These are phyloP conservation scores for Chymomyza fuscimana DNA, from an alignment of 2,888 invertebrate species.

Conservation along the genomic window DNA sequence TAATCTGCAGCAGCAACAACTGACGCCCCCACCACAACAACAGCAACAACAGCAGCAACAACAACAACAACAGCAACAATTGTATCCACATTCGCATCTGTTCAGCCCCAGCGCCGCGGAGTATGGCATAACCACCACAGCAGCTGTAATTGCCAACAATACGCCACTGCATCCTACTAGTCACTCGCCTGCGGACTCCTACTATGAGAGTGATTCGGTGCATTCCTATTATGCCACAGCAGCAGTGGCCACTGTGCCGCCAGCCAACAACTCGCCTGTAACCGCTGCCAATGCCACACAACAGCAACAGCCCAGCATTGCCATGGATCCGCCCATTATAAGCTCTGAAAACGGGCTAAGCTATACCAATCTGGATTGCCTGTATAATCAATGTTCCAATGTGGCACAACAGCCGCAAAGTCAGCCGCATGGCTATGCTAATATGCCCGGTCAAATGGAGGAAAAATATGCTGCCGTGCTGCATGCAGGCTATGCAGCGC, in stretches of 20 bases:
- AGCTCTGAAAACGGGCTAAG: conserved; percentile 92
- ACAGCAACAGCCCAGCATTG: conserved; percentile 50
- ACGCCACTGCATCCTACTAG: conserved; percentile 77
- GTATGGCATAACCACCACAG: conserved; percentile 77
- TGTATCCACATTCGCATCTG: conserved; percentile 78
- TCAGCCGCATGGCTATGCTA: conserved; percentile 54
- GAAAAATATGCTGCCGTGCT: conserved; percentile 81
- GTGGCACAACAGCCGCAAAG: conserved; percentile 53
- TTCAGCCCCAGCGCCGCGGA: conserved; percentile 80
- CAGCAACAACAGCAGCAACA: conserved; percentile 56
- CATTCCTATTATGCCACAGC: conserved; percentile 78
- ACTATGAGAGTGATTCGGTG: conserved; percentile 78
- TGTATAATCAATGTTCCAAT: conserved; percentile 81
- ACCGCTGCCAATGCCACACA: conserved; percentile 63
- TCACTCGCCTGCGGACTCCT: conserved; percentile 78
- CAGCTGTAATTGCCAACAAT: conserved; percentile 61
- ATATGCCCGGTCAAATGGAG: conserved; percentile 60
- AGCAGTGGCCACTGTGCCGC: conserved; percentile 71
- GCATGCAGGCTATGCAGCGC: conserved; percentile 81
- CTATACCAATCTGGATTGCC: conserved; percentile 93
- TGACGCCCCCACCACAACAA: conserved; percentile 64
- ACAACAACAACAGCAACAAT: conserved; percentile 57
- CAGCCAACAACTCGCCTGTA: conserved; percentile 69
- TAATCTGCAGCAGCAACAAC: conserved; percentile 62
- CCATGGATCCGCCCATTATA: conserved; percentile 84